Percentiles rank a stretch among this genome's conserved stretches.
These are phyloP conservation scores for Pachymerium ferrugineum DNA, from an alignment of 2,888 invertebrate species.

Conservation along the genomic window DNA sequence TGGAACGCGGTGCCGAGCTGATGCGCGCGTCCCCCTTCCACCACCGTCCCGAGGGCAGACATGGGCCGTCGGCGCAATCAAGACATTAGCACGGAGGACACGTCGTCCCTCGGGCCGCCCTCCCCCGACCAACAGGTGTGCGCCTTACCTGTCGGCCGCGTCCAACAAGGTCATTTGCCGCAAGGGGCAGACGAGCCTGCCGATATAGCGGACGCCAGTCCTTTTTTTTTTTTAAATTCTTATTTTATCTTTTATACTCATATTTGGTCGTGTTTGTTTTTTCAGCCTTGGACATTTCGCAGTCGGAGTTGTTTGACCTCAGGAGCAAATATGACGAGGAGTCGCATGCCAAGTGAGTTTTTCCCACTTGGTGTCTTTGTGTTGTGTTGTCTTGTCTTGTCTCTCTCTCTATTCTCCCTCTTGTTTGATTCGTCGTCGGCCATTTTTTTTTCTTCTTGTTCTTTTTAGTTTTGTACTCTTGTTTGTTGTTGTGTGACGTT, in stretches of 20 bases:
- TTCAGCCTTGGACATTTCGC: constrained; percentile 46
- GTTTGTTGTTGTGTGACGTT: no score
- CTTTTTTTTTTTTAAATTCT: not conserved
- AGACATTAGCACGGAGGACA: constrained; percentile 27
- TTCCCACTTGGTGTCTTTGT: not conserved
- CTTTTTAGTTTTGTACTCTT: not conserved
- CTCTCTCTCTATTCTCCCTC: not conserved
- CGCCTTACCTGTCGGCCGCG: constrained; percentile 25
- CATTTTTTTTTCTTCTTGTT: not conserved
- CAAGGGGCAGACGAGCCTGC: constrained; percentile 24
- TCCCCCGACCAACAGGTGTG: constrained; percentile 23
- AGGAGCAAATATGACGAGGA: constrained; percentile 50
- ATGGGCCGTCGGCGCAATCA: constrained; percentile 22
- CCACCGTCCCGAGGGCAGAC: constrained; percentile 23
- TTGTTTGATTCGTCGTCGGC: not conserved
- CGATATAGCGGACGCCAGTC: constrained; percentile 19
- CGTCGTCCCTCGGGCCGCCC: constrained; percentile 27
- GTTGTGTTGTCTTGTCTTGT: not conserved
- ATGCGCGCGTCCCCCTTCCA: not conserved
- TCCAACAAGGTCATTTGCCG: constrained; percentile 27
- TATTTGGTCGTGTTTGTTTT: constrained; percentile 15
- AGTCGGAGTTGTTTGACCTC: constrained; percentile 51
- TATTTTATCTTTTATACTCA: constrained; percentile 4
- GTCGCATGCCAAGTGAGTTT: constrained; percentile 37
- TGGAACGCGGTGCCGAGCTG: constrained; percentile 6